Base-by-base conservation (phyloP, 2,888 invertebrate genomes). In the Ichneumon xanthorius region DNA sequence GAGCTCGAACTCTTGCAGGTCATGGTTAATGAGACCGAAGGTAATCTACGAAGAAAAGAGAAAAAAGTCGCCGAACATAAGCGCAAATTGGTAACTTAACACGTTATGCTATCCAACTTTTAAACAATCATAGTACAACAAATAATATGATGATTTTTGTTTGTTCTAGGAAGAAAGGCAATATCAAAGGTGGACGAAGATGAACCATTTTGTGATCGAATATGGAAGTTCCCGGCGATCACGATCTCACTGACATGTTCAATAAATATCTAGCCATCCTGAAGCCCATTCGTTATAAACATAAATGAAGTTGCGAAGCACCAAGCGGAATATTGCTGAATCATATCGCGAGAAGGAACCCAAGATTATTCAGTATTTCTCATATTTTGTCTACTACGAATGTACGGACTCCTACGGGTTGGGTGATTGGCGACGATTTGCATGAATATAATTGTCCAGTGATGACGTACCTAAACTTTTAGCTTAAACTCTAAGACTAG, bases 151-250 rank as follows among this genome's bases (percentile, higher is more conserved):
- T 63, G 50, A n/a, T 22, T 65, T 55, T 50, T 75, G 9, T 40
- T 40, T 40, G 7, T 40, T 40, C 9, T 9, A 92, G 92, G 86
- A 90, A 11, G 84, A 89, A 75, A 70, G 90, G 77, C 87, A 90
- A 48, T 68, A 85, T 33, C 61, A 87, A 85, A 87, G 89, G 11
- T 90, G 90, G 89, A 76, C 33, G 6, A 76, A 48, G 19, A n/a
- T 82, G 37, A 82, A 84, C 53, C 7, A 40, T 84, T 86, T 50
- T 87, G 86, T 65, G 82, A 86, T 1, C 53, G 61, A 40, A 58
- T 86, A 50, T 88, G 85, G 87, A 76, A 79, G 71, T 84, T 85
- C 6, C 76, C 84, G 2, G 16, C 53, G 26, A 58, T 80, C 30
- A 82, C 48, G 79, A 88, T 63, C 80, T 85, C 30, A n/a, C 55